These are phyloP conservation scores for Jacana jacana DNA, from an alignment of 2,113 vertebrate genomes.

Conservation along the genomic window DNA sequence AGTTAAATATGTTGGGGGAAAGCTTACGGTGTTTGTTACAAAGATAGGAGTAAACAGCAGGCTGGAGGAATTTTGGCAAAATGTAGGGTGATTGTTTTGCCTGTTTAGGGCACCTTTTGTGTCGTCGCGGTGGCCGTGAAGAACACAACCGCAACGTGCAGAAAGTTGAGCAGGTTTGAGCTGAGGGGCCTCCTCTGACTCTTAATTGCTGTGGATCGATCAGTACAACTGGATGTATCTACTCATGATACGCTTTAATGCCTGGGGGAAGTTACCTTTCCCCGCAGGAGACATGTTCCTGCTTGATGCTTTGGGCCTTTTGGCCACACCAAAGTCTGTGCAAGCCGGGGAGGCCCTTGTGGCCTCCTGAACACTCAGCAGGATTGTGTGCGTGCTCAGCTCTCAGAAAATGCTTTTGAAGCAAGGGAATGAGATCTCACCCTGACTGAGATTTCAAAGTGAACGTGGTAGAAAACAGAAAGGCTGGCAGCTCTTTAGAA, in stretches of 20 bases:
- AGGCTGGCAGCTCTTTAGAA: background rate
- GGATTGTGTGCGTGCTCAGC: background rate
- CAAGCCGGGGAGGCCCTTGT: background rate
- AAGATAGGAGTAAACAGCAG: slow-evolving; percentile 46
- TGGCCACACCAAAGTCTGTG: background rate
- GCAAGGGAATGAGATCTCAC: background rate
- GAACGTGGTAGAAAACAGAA: background rate
- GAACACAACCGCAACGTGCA: background rate
- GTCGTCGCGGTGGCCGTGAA: background rate
- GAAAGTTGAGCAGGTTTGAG: background rate
- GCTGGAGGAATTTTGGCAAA: background rate
- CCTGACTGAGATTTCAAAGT: background rate
- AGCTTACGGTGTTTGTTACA: slow-evolving; percentile 47
- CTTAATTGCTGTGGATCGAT: background rate
- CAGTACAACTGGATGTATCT: background rate
- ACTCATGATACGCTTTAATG: background rate
- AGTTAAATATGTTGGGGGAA: slow-evolving; percentile 39
- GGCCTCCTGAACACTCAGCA: background rate
- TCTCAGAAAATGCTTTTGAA: background rate
- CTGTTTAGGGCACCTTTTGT: background rate
- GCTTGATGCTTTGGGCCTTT: background rate
- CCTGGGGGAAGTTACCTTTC: background rate
- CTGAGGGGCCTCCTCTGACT: background rate
- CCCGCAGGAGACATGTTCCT: background rate
- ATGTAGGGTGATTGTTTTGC: background rate